Evolutionary conservation across 2,797 vertebrate species (phyloP).

Genomic region (Numenius phaeopus): DNA sequence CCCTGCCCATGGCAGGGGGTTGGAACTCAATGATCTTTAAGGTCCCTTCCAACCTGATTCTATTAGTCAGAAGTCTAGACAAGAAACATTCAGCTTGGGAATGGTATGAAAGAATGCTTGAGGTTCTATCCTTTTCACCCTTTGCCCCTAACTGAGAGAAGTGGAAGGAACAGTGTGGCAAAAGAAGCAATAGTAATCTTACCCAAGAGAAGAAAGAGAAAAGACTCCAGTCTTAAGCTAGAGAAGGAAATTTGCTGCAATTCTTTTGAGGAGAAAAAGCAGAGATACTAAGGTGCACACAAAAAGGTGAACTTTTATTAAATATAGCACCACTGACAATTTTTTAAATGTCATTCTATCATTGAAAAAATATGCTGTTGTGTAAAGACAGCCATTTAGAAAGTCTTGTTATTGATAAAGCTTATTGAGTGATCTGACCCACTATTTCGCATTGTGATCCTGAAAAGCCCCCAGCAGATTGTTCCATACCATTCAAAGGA

Average conservation of each 20-base stretch:
- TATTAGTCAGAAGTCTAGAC: not conserved
- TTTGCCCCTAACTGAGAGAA: not conserved
- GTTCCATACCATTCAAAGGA: not conserved
- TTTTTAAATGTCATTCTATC: not conserved
- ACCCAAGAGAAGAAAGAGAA: not conserved
- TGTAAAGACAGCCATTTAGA: not conserved
- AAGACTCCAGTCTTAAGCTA: not conserved
- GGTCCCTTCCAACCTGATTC: no score
- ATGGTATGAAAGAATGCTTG: not conserved
- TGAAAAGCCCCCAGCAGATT: not conserved
- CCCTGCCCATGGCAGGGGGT: no score
- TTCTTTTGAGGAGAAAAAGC: not conserved
- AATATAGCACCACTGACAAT: not conserved
- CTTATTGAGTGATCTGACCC: not conserved
- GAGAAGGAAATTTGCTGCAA: not conserved
- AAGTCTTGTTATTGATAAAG: not conserved
- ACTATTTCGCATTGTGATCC: not conserved
- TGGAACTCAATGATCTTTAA: no score
- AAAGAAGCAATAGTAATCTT: not conserved
- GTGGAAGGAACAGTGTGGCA: not conserved
- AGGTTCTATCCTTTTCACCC: not conserved
- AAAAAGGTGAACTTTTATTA: not conserved
- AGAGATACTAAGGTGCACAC: not conserved
- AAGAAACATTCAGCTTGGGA: not conserved
- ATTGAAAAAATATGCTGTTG: not conserved